Evolutionary conservation across 2,797 vertebrate species (phyloP).

Genomic region (Tauraco hartlaubi): DNA sequence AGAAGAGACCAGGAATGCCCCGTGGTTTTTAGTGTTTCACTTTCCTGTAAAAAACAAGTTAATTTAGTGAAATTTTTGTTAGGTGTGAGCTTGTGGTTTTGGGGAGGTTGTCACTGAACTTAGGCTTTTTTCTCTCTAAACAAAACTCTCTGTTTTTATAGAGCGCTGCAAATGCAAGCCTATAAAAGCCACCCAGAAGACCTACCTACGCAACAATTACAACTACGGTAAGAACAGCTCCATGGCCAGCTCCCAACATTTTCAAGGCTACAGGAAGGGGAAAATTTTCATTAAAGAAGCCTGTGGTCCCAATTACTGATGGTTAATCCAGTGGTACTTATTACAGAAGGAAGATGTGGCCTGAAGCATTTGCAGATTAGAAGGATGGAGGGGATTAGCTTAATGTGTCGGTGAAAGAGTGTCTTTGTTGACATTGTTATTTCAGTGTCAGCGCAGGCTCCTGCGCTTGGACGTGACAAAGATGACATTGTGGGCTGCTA

Average conservation of each 20-base stretch:
- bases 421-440: background rate
- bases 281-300: background rate
- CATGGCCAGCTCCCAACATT: background rate
- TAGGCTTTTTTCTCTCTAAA: background rate
- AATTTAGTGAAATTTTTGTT: background rate
- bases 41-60: background rate
- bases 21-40: background rate
- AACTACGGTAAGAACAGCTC: conserved; percentile 91
- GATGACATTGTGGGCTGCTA: background rate
- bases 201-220: conserved; percentile 93
- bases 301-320: background rate
- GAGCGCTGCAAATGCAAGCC: conserved; percentile 93
- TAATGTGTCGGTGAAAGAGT: background rate
- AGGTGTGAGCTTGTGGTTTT: background rate
- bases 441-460: background rate
- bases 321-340: background rate
- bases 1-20: background rate
- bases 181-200: conserved; percentile 87
- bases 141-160: conserved; percentile 72
- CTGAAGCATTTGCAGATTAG: background rate
- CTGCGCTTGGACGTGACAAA: background rate
- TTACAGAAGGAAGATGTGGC: background rate
- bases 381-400: background rate
- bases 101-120: background rate
- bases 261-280: background rate